phyloP scores from a whole-genome alignment of 2,888 invertebrate genomes.

The Plutella xylostella region DNA sequence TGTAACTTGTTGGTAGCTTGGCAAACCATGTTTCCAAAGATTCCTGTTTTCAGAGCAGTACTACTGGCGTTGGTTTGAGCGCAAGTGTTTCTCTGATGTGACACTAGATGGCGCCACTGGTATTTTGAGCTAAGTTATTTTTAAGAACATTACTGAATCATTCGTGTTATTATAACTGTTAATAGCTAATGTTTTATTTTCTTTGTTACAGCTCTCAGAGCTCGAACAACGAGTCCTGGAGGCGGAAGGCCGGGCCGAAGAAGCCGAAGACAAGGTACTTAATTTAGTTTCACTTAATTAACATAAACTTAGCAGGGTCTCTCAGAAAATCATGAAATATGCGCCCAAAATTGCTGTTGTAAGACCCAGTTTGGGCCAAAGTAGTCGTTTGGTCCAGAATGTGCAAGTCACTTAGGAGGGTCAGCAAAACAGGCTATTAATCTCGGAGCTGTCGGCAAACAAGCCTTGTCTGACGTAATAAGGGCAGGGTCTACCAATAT shows the following conservation, averaged over 20 bases:
- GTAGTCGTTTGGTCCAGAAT: too few relatives aligned
- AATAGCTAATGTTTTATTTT: slow-evolving; percentile 15
- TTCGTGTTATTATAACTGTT: too few relatives aligned
- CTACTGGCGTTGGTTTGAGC: too few relatives aligned
- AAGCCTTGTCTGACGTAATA: slow-evolving; percentile 25
- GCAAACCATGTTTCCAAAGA: not conserved
- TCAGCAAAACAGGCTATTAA: slow-evolving; percentile 41
- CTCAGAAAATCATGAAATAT: not conserved
- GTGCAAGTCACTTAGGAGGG: slow-evolving; percentile 5
- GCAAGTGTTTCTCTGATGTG: not conserved
- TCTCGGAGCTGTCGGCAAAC: slow-evolving; percentile 17
- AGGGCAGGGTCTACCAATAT: too few relatives aligned
- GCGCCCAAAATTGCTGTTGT: too few relatives aligned
- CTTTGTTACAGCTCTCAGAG: slow-evolving; percentile 87
- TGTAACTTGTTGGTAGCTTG: slow-evolving; percentile 17
- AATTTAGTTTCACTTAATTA: slow-evolving; percentile 10
- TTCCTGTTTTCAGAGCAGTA: not conserved
- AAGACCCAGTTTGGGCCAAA: too few relatives aligned
- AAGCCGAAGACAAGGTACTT: slow-evolving; percentile 94
- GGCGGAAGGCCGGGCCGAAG: slow-evolving; percentile 92
- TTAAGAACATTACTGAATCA: too few relatives aligned
- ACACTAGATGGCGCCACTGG: slow-evolving; percentile 41
- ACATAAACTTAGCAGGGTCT: not conserved
- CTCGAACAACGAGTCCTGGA: slow-evolving; percentile 93
- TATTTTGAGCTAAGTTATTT: too few relatives aligned